Percentiles rank a stretch among this genome's conserved stretches.
Conservation (phyloP, 2,113 vertebrate genomes). For the Phyllostomus hastatus region DNA sequence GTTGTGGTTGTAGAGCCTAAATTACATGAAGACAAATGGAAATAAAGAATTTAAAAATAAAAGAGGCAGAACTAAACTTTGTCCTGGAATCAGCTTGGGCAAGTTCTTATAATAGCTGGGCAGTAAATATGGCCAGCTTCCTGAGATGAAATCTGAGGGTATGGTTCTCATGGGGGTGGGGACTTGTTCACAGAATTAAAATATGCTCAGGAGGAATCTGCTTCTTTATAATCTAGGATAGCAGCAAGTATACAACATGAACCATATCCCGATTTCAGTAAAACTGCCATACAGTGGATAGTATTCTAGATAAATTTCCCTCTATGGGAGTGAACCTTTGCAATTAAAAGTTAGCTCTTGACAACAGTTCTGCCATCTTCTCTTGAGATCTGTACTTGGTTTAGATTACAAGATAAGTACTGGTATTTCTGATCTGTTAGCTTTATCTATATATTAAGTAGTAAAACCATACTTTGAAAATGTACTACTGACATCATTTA, state of each 20-base stretch:
- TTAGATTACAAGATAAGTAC: background rate
- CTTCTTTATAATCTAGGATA: background rate
- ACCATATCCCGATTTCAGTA: background rate
- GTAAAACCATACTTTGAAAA: background rate
- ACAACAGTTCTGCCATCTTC: background rate
- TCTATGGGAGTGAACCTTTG: background rate
- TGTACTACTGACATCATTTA: background rate
- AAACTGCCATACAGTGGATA: background rate
- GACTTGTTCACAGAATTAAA: background rate
- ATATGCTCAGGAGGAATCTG: background rate
- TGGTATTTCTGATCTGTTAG: background rate
- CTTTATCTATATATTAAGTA: background rate
- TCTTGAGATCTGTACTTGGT: background rate
- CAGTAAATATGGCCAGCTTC: background rate
- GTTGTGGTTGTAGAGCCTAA: background rate
- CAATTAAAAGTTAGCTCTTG: background rate
- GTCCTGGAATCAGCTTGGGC: background rate
- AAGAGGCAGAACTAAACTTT: conserved; percentile 30
- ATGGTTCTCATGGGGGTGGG: background rate
- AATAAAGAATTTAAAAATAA: conserved; percentile 40
- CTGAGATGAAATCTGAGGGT: background rate
- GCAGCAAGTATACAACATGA: background rate
- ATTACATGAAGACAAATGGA: background rate
- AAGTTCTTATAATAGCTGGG: background rate
- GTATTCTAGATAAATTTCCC: background rate